phyloP scores from a whole-genome alignment of 1,140 invertebrate genomes.

The Semibalanus balanoides region DNA sequence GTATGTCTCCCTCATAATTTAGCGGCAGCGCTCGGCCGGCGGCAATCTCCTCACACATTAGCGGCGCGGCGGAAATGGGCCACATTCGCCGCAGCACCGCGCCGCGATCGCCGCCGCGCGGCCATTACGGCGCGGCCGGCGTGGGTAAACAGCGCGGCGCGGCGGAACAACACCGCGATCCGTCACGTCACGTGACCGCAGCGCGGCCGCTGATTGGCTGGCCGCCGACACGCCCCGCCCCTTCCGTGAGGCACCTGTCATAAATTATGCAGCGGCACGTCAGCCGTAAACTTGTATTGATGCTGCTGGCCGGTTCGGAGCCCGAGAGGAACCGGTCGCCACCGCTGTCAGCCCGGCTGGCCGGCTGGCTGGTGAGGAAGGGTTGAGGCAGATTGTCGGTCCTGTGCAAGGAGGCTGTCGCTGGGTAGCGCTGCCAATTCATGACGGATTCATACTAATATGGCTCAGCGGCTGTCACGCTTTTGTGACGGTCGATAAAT shows the following conservation, averaged over 20 bases:
- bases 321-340: no score
- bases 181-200: background rate
- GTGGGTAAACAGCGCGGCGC: background rate
- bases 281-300: background rate
- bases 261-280: background rate
- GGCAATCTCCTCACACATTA: background rate
- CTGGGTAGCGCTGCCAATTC: no score
- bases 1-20: background rate
- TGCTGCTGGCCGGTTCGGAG: background rate
- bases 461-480: no score
- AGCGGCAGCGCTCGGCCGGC: background rate
- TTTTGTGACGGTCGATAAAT: no score
- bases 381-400: no score
- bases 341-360: no score
- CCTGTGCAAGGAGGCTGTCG: no score
- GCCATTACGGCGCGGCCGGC: background rate
- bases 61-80: background rate
- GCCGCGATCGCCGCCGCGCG: background rate
- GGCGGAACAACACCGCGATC: background rate
- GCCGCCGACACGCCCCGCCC: no score
- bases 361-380: no score
- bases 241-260: background rate
- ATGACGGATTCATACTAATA: no score
- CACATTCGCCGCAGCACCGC: background rate
- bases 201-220: background rate